These are phyloP conservation scores for Paramacrobiotus metropolitanus DNA, from an alignment of 1,140 invertebrate genomes.

Conservation along the genomic window DNA sequence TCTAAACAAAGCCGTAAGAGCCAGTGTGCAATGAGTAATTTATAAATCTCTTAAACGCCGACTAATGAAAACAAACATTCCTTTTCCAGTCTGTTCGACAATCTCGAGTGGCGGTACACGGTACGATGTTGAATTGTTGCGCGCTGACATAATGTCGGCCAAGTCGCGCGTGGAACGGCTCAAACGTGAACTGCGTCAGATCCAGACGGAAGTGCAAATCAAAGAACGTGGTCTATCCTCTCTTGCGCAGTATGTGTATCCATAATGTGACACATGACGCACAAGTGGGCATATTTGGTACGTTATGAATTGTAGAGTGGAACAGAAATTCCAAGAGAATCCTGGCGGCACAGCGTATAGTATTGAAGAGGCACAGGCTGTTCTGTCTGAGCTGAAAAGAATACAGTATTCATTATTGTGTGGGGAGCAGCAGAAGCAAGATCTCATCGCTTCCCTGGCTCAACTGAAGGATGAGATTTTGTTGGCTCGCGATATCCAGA, in stretches of 20 bases:
- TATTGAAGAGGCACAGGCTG: constrained; percentile 72
- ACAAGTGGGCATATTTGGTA: constrained; percentile 11
- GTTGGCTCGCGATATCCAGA: constrained; percentile 46
- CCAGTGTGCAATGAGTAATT: constrained; percentile 10
- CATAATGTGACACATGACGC: background rate
- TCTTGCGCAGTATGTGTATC: constrained; percentile 44
- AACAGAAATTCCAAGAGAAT: constrained; percentile 61
- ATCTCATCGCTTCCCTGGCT: constrained; percentile 60
- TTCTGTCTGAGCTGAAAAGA: constrained; percentile 68
- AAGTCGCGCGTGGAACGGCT: constrained; percentile 62
- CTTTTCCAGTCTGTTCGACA: constrained; percentile 56
- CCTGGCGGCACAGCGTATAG: constrained; percentile 50
- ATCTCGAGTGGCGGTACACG: constrained; percentile 65
- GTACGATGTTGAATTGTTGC: constrained; percentile 75
- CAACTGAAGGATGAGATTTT: constrained; percentile 76
- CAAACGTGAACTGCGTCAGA: constrained; percentile 68
- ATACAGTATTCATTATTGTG: constrained; percentile 69
- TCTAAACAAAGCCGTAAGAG: constrained; percentile 23
- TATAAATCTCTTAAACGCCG: constrained; percentile 12
- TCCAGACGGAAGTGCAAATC: constrained; percentile 64
- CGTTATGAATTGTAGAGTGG: constrained; percentile 38
- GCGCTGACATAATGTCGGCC: constrained; percentile 68
- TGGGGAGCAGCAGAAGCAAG: constrained; percentile 71
- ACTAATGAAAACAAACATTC: no score
- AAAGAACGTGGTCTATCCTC: constrained; percentile 77